Base-by-base conservation (phyloP, 92 coral and sea anemone species). In the Anthopleura xanthogrammica region DNA sequence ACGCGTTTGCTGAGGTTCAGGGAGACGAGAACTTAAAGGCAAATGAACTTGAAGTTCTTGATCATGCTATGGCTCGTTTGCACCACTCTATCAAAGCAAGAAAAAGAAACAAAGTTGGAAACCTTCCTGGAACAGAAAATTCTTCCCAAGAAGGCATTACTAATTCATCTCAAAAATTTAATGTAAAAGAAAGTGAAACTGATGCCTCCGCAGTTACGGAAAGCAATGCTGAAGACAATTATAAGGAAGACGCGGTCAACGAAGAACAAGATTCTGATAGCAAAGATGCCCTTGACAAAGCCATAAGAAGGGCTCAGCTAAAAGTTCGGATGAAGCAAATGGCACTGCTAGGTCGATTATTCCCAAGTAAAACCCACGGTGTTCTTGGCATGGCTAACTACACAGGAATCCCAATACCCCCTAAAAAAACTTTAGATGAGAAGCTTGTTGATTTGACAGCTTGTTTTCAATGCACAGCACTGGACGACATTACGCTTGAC, bases 1-100 rank as follows among this genome's bases (percentile, higher is more conserved):
- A 97, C 74, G 85, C 96, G 52, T 97, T 90, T 81, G 93, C 90
- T 40, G 93, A 94, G 39, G 99, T 95, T 12, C 94, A 91, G 85
- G 89, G 77, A n/a, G 96, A 92, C 7, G 93, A 95, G 29, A 75
- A 88, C 52, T 78, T 82, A 19, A 81, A 86, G 77, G 87, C 90
- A 41, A 85, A 86, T 72, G 99, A 97, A 60, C 78, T 83, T 19
- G 95, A 92, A 64, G 86, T 93, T 4, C 83, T 94, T 2, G 97
- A 97, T 12, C 87, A 88, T 75, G 70, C 90, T 72, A 24, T 89
- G 12, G 22, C 77, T 2, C 87, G 90, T 29, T 7, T 92, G 3
- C 80, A 85, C 65, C 55, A 60, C 16, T 89, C 24, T 39, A 72
- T 85, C 3, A 80, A 84, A 40, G 29, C 77, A 4, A 42, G 92